Evolutionary conservation across 2,888 invertebrate genomes (phyloP), one percentile per base, ranked within the genome.

Genomic region (Drosophila monieri): DNA sequence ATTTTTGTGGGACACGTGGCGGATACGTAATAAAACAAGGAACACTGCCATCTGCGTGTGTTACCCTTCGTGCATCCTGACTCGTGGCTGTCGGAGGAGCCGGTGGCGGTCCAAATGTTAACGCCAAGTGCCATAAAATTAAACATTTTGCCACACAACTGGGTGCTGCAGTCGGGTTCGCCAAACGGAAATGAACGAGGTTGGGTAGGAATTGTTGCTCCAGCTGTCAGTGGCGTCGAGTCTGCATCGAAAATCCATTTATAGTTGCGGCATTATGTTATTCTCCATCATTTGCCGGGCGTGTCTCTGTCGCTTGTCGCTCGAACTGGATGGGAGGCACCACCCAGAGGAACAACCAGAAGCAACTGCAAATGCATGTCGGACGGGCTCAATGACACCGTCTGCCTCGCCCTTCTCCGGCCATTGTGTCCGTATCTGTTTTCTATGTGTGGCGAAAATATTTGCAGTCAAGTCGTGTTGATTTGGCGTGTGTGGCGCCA

Each of bases 71-170:
- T 64, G 53, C 39, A 46, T 41, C 53, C 37, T 39, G 15, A 39
- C 6, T 39, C 2, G 15, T 3, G 44, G 23, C 47, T n/a, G 57
- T 52, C 78, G 58, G 21, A 3, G 23, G 15, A n/a, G 79, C 83
- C 76, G 79, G 67, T 73, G 75, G 66, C 69, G 65, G 37, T 66
- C 51, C 68, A 67, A 86, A 80, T 77, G 80, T 73, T 77, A 77
- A 81, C 67, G 85, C 76, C 81, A 76, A 65, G 53, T 62, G 77
- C 52, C 66, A 83, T 83, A 64, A 79, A 80, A 73, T 80, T 77
- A 76, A 80, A 74, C 64, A 71, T 61, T 80, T 85, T 64, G 25
- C 61, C 35, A 53, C 51, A 14, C 27, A 23, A 35, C n/a, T 35
- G n/a, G 14, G 8, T 41, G 21, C 76, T 78, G 83, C 80, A 59